These are phyloP conservation scores for Drepana falcataria DNA, from an alignment of 2,888 invertebrate species.

Conservation along the genomic window DNA sequence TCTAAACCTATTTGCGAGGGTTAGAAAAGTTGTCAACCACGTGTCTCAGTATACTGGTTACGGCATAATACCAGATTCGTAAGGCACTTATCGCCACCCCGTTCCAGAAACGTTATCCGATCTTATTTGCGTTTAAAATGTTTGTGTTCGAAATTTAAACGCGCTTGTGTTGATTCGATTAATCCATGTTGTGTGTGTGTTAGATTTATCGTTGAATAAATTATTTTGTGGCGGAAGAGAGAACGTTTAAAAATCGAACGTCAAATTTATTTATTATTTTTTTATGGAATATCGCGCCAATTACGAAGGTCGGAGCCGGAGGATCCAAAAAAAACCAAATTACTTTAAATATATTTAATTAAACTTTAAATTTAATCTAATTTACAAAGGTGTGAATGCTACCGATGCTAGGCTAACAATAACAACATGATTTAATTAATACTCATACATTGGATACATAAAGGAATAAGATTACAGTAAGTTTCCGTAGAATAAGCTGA, in stretches of 20 bases:
- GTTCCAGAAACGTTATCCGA: conserved; percentile 26
- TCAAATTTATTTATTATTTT: no score
- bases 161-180: conserved; percentile 8
- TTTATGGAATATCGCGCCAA: no score
- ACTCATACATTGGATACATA: no score
- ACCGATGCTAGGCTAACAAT: no score
- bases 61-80: conserved; percentile 33
- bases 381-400: no score
- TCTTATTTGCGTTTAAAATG: conserved; percentile 42
- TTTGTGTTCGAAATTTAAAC: conserved; percentile 38
- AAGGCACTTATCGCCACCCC: conserved; percentile 39
- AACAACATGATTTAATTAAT: no score
- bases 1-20: background rate
- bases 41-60: conserved; percentile 24
- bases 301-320: no score
- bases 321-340: no score
- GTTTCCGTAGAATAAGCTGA: no score
- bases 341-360: no score
- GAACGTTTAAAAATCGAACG: background rate
- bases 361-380: no score
- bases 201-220: background rate
- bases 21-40: background rate
- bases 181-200: background rate
- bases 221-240: background rate
- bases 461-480: no score